Conservation (phyloP, 1,140 invertebrate species). For the Panagrolaimus sp. region DNA sequence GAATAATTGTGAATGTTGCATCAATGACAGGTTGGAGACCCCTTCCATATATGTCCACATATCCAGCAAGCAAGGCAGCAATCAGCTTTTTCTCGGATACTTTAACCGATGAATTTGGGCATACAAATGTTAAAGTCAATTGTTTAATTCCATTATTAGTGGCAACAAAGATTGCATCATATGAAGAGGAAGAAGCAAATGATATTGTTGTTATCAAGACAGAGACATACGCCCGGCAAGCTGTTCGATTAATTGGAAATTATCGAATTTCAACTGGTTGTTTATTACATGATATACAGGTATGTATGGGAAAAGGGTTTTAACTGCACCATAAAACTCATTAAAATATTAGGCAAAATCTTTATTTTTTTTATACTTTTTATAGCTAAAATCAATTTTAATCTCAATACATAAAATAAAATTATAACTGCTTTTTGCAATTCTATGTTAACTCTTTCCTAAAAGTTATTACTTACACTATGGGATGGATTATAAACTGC, state of each 20-base stretch:
- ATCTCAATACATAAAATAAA: background rate
- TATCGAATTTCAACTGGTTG: conserved; percentile 52
- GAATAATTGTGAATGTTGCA: conserved; percentile 84
- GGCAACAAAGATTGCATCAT: conserved; percentile 57
- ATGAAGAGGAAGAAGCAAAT: conserved; percentile 54
- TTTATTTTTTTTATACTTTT: background rate
- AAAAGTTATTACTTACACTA: background rate
- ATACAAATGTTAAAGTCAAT: conserved; percentile 58
- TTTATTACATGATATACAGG: conserved; percentile 56
- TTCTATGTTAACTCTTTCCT: too few species aligned
- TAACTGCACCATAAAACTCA: background rate
- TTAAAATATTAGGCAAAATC: background rate
- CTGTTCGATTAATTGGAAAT: conserved; percentile 51
- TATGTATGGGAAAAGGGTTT: conserved; percentile 19
- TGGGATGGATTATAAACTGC: too few species aligned
- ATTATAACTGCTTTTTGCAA: background rate
- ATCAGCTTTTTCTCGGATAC: conserved; percentile 55
- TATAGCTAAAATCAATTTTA: too few species aligned
- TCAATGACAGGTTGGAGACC: conserved; percentile 68
- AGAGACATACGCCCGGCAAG: conserved; percentile 50
- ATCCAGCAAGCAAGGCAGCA: conserved; percentile 57
- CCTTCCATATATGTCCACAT: conserved; percentile 56
- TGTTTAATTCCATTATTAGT: conserved; percentile 56
- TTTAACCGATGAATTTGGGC: conserved; percentile 51
- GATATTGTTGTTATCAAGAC: conserved; percentile 51